Base-by-base conservation (phyloP, 2,888 invertebrate genomes). In the Philaethria dido region DNA sequence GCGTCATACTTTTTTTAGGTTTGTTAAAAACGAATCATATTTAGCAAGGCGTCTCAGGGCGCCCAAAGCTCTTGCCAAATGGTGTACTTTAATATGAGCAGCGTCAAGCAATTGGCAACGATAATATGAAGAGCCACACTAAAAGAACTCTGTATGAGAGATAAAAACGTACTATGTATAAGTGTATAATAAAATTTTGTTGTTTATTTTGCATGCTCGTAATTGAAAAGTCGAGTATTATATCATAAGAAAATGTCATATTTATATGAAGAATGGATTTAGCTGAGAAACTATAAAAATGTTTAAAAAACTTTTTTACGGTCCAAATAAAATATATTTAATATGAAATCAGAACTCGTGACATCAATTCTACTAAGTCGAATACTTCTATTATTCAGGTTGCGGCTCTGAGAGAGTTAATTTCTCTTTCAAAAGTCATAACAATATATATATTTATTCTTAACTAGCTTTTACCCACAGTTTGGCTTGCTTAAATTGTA, bases 51-150 rank as follows among this genome's bases (percentile, higher is more conserved):
- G 79, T 80, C 67, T 73, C 69, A 66, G 76, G 74, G 76, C 77
- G 78, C 77, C 78, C 76, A 78, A 72, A 72, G 72, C 74, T 78
- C 78, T 85, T 90, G 91, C 90, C 90, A 89, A 91, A 89, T 89
- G 81, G 85, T 79, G 77, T 84, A 78, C 82, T 84, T 87, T 87
- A 88, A 87, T 87, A 87, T 85, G 79, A 81, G 79, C 77, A 75
- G 77, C 80, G 79, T 81, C 85, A 84, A 78, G 78, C 76, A 81
- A 84, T 84, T 86, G 86, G 83, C 84, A 84, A 73, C 75, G 75
- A 68, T 69, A 70, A 72, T 69, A 66, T 66, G 68, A 71, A 69
- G 71, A 63, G 66, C 59, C 47, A 29, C 25, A 48, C 64, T 64
- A 66, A 66, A 69, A 72, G 50, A 61, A 47, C 57, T 64, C 36